Evolutionary conservation across 37 sponge, comb jelly and placozoan genomes (phyloP), one percentile per base, ranked within the genome.

Genomic region (Ephydatia muelleri): DNA sequence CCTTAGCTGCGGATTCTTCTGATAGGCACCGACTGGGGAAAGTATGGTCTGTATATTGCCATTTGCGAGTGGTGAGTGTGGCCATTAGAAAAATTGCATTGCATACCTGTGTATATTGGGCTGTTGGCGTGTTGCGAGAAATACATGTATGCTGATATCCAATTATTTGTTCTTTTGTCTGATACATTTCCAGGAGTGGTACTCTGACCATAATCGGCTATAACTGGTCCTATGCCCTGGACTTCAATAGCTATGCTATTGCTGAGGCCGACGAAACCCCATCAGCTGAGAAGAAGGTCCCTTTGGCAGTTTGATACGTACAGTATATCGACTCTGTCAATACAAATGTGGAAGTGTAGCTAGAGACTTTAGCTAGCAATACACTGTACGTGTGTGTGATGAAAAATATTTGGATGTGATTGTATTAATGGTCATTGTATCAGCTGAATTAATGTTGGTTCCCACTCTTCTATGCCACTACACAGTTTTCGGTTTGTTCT

Each of bases 31-130:
- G 38, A 85, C 82, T 90, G 75, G 70, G 80, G 49, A 11, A 85
- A 84, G 64, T 85, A 85, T 49, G 13, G 76, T 5, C 38, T 80
- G 3, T 83, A 91, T 69, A 87, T 91, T 83, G 91, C 91, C 16
- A 74, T 91, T 0, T 83, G 84, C 83, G 91, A 91, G 87, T 91
- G 91, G 91, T 91, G 33, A 48, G 78, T 68, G 4, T 34, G 9
- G 13, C 8, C 29, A 30, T 57, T n/a, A 19, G 9, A 57, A 27
- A 12, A 33, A 6, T 49, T 8, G 28, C 25, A 21, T 37, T 12
- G 11, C 13, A 32, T 34, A 22, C 8, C 38, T n/a, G n/a, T n/a
- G n/a, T n/a, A n/a, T n/a, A n/a, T n/a, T n/a, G n/a, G n/a, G n/a
- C n/a, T n/a, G n/a, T n/a, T n/a, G n/a, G n/a, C n/a, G n/a, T n/a